Conservation (phyloP, 2,113 vertebrate genomes). For the Eidolon helvum region DNA sequence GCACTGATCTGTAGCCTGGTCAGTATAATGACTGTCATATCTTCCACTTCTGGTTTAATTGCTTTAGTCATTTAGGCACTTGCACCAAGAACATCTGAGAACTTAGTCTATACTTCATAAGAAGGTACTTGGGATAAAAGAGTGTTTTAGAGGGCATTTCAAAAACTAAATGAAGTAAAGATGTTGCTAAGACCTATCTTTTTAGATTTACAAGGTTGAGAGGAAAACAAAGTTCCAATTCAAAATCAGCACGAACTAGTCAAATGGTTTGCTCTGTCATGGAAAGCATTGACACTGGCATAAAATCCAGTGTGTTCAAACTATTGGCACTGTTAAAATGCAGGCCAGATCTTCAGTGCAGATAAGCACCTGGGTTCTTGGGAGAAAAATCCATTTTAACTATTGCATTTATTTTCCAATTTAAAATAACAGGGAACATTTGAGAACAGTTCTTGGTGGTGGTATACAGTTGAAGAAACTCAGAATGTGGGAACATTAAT, state of each 20-base stretch:
- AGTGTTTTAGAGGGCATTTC: not conserved
- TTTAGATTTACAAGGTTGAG: not conserved
- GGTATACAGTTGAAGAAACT: not conserved
- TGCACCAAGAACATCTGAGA: not conserved
- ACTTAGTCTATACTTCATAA: not conserved
- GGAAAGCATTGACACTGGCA: fast-evolving
- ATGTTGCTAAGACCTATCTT: slow-evolving; percentile 6
- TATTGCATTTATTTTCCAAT: not conserved
- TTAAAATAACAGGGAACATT: not conserved
- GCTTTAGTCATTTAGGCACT: not conserved
- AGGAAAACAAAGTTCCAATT: not conserved
- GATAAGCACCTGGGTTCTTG: not conserved
- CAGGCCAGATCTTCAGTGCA: not conserved
- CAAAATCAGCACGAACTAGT: fast-evolving
- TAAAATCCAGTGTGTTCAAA: not conserved
- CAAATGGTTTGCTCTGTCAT: not conserved
- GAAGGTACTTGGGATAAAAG: not conserved
- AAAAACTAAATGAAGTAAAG: slow-evolving; percentile 36
- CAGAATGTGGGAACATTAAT: not conserved
- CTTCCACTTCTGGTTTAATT: not conserved
- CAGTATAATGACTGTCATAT: not conserved
- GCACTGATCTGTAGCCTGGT: fast-evolving
- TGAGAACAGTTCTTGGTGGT: not conserved
- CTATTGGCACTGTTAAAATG: not conserved
- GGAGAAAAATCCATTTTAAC: not conserved